Base-by-base conservation (phyloP, 2,888 invertebrate genomes). In the Diachrysia chrysitis region DNA sequence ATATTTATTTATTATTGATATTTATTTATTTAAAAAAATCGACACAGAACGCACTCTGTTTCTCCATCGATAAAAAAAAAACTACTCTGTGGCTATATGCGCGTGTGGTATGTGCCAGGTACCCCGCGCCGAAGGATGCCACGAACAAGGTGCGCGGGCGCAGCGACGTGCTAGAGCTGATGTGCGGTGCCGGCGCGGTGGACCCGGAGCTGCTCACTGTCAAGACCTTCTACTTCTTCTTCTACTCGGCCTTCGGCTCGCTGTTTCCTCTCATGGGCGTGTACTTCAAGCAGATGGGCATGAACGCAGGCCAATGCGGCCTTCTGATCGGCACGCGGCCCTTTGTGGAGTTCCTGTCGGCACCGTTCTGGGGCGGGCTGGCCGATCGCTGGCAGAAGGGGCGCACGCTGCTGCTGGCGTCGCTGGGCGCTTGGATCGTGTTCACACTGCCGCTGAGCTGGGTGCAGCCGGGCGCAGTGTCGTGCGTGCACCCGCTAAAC, bases 281-380 rank as follows among this genome's bases (percentile, higher is more conserved):
- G 56, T 99, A 99, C 95, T 99, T 99, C 96, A 99, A 99, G 95
- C 99, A 99, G 96, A 98, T 99, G 97, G 99, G 99, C 70, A 99
- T 99, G 99, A 99, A 99, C 93, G 98, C 99, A 0, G 98, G 98
- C 19, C 99, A 99, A 90, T 98, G 98, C 87, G 99, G 99, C 7
- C 96, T 98, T 66, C 96, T 98, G n/a, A 98, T 99, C 83, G 99
- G 99, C 29, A 97, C 98, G 82, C 96, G 99, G 73, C 99, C 99
- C 1, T 98, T 99, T 90, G 98, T 99, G 58, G 99, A 99, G 93
- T 99, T 99, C 92, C 96, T 99, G 63, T 98, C 99, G 65, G 99
- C 99, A 1, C 99, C 99, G 0, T 99, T 99, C 92, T 99, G 99
- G 99, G 99, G 99, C 60, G 98, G 98, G 63, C 96, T 99, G 83